phyloP scores from a whole-genome alignment of 2,888 invertebrate species.

The Coleophora flavipennella region DNA sequence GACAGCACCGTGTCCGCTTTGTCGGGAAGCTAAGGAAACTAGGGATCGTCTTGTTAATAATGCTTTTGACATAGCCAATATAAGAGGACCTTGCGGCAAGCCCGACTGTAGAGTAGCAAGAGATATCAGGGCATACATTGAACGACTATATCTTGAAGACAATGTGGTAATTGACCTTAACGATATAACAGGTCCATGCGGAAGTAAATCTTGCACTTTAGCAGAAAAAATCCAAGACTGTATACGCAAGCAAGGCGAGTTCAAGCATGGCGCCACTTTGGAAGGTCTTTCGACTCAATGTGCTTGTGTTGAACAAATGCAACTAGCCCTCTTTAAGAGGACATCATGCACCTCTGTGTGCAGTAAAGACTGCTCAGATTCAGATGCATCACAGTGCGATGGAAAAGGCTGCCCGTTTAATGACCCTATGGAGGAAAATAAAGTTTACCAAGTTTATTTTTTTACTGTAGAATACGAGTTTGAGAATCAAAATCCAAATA shows the following conservation, averaged over 20 bases:
- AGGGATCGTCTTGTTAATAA: constrained; percentile 9
- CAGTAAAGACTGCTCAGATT: constrained; percentile 39
- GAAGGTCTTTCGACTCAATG: constrained; percentile 58
- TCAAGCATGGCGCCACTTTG: constrained; percentile 25
- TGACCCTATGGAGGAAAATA: constrained; percentile 17
- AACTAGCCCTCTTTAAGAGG: constrained; percentile 32
- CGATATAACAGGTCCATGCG: constrained; percentile 56
- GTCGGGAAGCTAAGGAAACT: constrained; percentile 32
- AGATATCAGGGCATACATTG: constrained; percentile 51
- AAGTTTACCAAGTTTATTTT: constrained; percentile 50
- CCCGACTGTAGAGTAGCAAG: constrained; percentile 59
- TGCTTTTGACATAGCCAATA: constrained; percentile 53
- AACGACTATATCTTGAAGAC: constrained; percentile 54
- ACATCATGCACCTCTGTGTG: constrained; percentile 36
- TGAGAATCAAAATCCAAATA: constrained; percentile 11
- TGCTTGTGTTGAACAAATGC: constrained; percentile 50
- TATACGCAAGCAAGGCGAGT: constrained; percentile 47
- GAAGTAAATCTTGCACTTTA: constrained; percentile 51
- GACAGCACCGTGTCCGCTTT: constrained; percentile 46
- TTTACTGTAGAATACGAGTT: constrained; percentile 54
- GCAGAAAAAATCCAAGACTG: constrained; percentile 53
- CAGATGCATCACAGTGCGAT: constrained; percentile 29
- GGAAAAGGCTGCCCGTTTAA: constrained; percentile 40
- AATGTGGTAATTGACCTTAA: constrained; percentile 41
- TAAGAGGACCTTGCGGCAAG: constrained; percentile 59